Evolutionary conservation across 2,113 vertebrate genomes (phyloP), one percentile per base, ranked within the genome.

Genomic region (Prolemur simus): DNA sequence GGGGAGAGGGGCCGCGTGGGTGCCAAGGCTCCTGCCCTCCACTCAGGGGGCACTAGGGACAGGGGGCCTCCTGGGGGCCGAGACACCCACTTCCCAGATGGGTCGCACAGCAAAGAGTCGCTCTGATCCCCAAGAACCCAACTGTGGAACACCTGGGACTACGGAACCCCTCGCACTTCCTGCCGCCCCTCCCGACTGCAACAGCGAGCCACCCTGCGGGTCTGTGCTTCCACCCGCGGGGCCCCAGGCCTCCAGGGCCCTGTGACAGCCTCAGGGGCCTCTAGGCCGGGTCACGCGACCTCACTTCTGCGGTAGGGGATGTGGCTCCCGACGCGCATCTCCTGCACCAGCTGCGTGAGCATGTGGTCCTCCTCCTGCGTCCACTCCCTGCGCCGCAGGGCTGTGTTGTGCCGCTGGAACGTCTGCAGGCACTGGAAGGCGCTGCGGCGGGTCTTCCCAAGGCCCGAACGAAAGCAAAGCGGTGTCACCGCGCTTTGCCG

Each of bases 351-450:
- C 25, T 99, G 98, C 23, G 95, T 95, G 54, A 99, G 99, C 97
- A 98, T 96, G 71, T 84, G 89, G 97, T 99, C 99, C 89, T 99
- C 99, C 2, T 96, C 95, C 9, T 91, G 98, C 0, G 98, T 99
- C 99, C 99, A 99, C 3, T 94, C 97, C 49, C 96, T 98, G 58
- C 98, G 98, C 88, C 97, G 99, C 84, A 99, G 86, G 2, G 98
- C 99, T 69, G 96, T 98, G 2, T 99, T 99, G 78, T 98, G 99
- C 21, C 98, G 96, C 97, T 99, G 99, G 96, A 98, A 99, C 6
- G 98, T 99, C 98, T 99, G 99, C 47, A 99, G 98, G 97, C 99
- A 99, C 98, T 99, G 99, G 98, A 99, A 99, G 87, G 99, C 99
- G 0, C 99, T 99, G 96, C 99, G 99, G 81, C 98, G 97, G 0